These are phyloP conservation scores for Oxytorus armatus DNA, from an alignment of 2,888 invertebrate genomes.

Conservation along the genomic window DNA sequence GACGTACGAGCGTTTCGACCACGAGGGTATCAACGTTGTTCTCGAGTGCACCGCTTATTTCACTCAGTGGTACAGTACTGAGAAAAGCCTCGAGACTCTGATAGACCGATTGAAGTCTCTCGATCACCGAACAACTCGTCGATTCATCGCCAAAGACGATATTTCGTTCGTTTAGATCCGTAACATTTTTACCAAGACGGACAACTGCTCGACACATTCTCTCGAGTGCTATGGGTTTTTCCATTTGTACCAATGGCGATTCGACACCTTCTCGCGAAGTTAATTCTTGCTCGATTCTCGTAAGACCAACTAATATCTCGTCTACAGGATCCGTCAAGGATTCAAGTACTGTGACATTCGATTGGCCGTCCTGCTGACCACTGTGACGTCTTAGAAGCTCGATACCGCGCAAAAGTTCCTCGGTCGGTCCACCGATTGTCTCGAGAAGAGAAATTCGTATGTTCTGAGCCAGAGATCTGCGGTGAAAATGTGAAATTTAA, in stretches of 20 bases:
- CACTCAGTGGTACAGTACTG: slow-evolving; percentile 61
- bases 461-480: slow-evolving; percentile 75
- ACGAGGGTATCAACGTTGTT: slow-evolving; percentile 80
- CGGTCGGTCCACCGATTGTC: slow-evolving; percentile 80
- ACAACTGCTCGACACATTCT: slow-evolving; percentile 75
- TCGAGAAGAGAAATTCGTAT: slow-evolving; percentile 79
- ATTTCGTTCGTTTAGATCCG: slow-evolving; percentile 34
- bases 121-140: slow-evolving; percentile 55
- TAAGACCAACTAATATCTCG: slow-evolving; percentile 79
- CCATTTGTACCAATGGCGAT: slow-evolving; percentile 72
- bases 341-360: slow-evolving; percentile 80
- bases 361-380: slow-evolving; percentile 68
- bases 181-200: slow-evolving; percentile 70
- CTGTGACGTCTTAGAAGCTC: slow-evolving; percentile 78
- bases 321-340: slow-evolving; percentile 85
- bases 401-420: slow-evolving; percentile 80
- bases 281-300: slow-evolving; percentile 79
- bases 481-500: neutral
- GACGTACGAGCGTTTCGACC: slow-evolving; percentile 78
- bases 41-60: slow-evolving; percentile 64
- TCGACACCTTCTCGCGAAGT: slow-evolving; percentile 73
- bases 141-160: slow-evolving; percentile 41
- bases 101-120: slow-evolving; percentile 65
- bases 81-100: slow-evolving; percentile 69
- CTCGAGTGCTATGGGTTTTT: slow-evolving; percentile 79